Percentiles rank a stretch among this genome's conserved stretches.
Conservation (phyloP, 2,113 vertebrate species). For the Gobius niger region DNA sequence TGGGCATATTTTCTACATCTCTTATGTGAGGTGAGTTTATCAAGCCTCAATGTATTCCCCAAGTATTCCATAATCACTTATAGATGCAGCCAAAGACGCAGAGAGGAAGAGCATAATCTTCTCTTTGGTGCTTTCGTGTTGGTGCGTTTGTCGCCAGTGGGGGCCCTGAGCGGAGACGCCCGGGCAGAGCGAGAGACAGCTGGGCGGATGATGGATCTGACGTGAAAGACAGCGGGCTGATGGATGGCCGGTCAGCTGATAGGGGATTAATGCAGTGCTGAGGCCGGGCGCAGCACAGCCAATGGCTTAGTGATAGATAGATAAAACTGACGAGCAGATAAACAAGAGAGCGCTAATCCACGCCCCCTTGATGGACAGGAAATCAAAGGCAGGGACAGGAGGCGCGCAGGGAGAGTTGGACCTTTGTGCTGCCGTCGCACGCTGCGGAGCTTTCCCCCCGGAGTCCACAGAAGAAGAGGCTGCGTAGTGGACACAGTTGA, state of each 20-base stretch:
- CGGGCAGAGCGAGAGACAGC: slow-evolving; percentile 72
- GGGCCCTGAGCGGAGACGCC: slow-evolving; percentile 61
- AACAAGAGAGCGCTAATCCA: slow-evolving; percentile 81
- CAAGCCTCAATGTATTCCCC: neutral
- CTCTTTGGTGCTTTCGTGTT: slow-evolving; percentile 48
- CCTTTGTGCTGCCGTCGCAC: slow-evolving; percentile 32
- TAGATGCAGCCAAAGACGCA: slow-evolving; percentile 1
- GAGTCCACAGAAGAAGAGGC: slow-evolving; percentile 29
- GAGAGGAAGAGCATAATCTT: slow-evolving; percentile 51
- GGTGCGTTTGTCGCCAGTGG: slow-evolving; percentile 45
- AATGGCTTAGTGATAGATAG: slow-evolving; percentile 76
- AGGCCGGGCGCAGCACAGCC: slow-evolving; percentile 56
- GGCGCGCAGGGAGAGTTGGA: slow-evolving; percentile 51
- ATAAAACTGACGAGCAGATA: slow-evolving; percentile 80
- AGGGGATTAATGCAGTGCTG: slow-evolving; percentile 80
- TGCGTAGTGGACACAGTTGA: slow-evolving; percentile 24
- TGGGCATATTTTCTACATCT: neutral
- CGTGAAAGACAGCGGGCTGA: slow-evolving; percentile 78
- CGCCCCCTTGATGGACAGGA: slow-evolving; percentile 76
- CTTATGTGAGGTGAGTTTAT: neutral
- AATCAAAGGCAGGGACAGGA: slow-evolving; percentile 73
- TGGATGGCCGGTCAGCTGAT: slow-evolving; percentile 78
- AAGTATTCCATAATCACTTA: neutral
- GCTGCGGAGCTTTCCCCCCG: slow-evolving; percentile 34
- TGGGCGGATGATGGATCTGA: slow-evolving; percentile 82